Evolutionary conservation across 2,797 vertebrate species (phyloP).

Genomic region (Hydrolagus colliei): DNA sequence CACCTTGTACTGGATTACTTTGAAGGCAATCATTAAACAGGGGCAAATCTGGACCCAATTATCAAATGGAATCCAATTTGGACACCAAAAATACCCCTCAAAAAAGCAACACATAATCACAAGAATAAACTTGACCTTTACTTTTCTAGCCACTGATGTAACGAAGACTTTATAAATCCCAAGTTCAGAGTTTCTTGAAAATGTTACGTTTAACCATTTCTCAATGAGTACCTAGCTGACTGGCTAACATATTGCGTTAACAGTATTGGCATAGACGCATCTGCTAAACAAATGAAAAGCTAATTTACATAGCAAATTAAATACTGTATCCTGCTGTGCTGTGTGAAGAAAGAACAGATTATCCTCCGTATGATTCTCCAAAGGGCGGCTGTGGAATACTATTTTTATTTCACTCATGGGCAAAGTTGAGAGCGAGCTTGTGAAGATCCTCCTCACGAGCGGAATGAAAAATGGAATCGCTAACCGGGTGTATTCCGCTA

Average conservation of each 20-base stretch:
- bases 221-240: too few species aligned
- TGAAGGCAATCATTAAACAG: too few species aligned
- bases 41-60: too few species aligned
- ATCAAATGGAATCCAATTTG: too few species aligned
- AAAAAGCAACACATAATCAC: too few species aligned
- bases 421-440: neutral
- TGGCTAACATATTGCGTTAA: neutral
- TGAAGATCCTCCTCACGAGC: neutral
- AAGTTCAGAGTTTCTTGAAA: too few species aligned
- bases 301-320: constrained; percentile 18
- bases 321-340: neutral
- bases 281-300: constrained; percentile 15
- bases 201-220: too few species aligned
- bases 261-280: neutral
- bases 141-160: too few species aligned
- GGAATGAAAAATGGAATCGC: neutral
- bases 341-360: constrained; percentile 8
- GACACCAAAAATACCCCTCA: too few species aligned
- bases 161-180: too few species aligned
- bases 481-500: neutral
- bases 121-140: too few species aligned
- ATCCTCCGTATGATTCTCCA: constrained; percentile 9
- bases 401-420: neutral
- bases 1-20: too few species aligned
- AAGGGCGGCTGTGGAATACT: neutral